phyloP scores from a whole-genome alignment of 2,113 vertebrate genomes.

The Sapayoa aenigma region DNA sequence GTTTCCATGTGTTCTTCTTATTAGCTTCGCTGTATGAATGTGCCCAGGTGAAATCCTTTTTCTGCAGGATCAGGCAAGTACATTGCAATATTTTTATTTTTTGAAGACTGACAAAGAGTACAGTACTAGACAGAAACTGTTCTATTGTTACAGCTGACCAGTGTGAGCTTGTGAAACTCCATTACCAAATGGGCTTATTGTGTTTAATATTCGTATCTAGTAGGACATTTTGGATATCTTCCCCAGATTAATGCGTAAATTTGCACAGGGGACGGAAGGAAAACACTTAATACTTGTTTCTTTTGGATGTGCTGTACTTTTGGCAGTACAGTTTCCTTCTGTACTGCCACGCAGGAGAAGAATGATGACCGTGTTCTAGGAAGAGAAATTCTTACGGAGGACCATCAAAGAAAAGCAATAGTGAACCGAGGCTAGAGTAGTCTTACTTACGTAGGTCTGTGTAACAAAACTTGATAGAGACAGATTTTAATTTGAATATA shows the following conservation, averaged over 20 bases:
- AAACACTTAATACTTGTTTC: background rate
- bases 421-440: background rate
- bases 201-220: background rate
- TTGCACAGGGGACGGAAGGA: background rate
- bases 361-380: background rate
- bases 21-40: conserved; percentile 75
- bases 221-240: background rate
- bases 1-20: background rate
- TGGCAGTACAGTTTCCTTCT: background rate
- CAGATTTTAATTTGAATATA: accelerated
- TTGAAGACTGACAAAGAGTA: background rate
- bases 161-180: background rate
- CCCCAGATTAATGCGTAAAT: background rate
- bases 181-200: background rate
- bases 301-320: background rate
- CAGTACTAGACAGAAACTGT: background rate
- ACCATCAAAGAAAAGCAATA: background rate
- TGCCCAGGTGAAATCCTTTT: conserved; percentile 87
- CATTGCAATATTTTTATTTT: background rate
- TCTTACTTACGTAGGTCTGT: background rate
- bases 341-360: background rate
- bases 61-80: conserved; percentile 89
- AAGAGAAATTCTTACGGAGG: background rate
- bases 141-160: background rate
- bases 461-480: background rate